Base-by-base conservation (phyloP, 2,113 vertebrate species). In the Paracanthobrama guichenoti region DNA sequence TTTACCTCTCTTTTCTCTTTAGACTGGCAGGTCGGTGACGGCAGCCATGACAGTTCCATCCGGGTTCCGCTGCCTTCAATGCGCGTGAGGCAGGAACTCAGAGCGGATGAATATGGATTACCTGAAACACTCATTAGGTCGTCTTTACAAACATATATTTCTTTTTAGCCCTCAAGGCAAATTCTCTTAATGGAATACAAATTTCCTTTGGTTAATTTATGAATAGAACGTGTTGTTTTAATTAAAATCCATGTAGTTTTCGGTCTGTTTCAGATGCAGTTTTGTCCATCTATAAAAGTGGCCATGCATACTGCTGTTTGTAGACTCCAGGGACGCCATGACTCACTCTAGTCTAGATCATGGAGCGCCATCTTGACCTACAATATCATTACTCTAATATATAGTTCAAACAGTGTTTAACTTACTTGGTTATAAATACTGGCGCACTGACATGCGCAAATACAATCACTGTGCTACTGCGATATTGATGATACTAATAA, bases 21-120 rank as follows among this genome's bases (percentile, higher is more conserved):
- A 92, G 92, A 90, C 93, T 92, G 90, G 93, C 93, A 93, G 92
- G 90, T 93, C 94, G 94, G 95, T 82, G 91, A 94, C 90, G 96
- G 96, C 96, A 94, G 97, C 97, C 97, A 99, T 98, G 94, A 97
- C 95, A 94, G 90, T 96, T 94, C 90, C 96, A 98, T 98, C 97
- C 97, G 97, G 97, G 97, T 89, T 81, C 66, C 91, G 90, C 90
- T 94, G 86, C 83, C 85, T 60, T 88, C 85, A 89, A 88, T 91
- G 75, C 84, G 87, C 79, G 88, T 53, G 90, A 66, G 79, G 90
- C 88, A 91, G 90, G 90, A 90, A 85, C 84, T 91, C 74, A 87
- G 85, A 90, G 97, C 97, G 96, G 95, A 98, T 92, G 94, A 94
- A 96, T 97, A 94, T 87, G 85, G 89, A 92, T 91, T 94, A 94